Evolutionary conservation across 2,113 vertebrate genomes (phyloP), one percentile per base, ranked within the genome.

Genomic region (Gavia stellata): DNA sequence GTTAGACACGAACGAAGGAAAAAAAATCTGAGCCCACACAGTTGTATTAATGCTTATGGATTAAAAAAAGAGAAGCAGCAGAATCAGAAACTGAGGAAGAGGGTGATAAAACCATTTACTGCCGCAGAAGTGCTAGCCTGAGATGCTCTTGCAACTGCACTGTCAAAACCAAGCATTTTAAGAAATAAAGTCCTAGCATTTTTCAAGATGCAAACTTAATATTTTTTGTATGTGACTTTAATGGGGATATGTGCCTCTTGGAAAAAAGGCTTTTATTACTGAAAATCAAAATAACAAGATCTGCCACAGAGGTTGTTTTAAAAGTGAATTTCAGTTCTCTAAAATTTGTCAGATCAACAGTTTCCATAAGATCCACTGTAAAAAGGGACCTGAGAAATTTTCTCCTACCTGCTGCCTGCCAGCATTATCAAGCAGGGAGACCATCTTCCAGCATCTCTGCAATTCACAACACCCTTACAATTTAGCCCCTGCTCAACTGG

Each of bases 1-100:
- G 21, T 28, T 63, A 83, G 18, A 36, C 8, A 14, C 0, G 0
- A 90, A 25, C 0, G 0, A 81, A 59, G 38, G 14, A 21, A 75
- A 61, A 36, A n/a, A 79, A 68, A 42, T 12, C 17, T 61, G 42
- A 74, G 31, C 12, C 40, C 79, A 47, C 18, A 36, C 6, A 29
- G 28, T 34, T 62, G 23, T 6, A 52, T 45, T 71, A 70, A 71
- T 53, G 14, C 3, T 81, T 45, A 42, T 17, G 29, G 26, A n/a
- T 53, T 6, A 12, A 38, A 79, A 6, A 3, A 25, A 17, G 7
- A 33, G 1, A 3, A 26, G 33, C 3, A 58, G 29, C 18, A 61
- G 47, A 83, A 86, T 44, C 18, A 53, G 21, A 72, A 84, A 36
- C 15, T 75, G 63, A 80, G 24, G 36, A 80, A 80, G 21, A 80